Conservation (phyloP, 1,140 invertebrate genomes). For the Tetragnatha versicolor region DNA sequence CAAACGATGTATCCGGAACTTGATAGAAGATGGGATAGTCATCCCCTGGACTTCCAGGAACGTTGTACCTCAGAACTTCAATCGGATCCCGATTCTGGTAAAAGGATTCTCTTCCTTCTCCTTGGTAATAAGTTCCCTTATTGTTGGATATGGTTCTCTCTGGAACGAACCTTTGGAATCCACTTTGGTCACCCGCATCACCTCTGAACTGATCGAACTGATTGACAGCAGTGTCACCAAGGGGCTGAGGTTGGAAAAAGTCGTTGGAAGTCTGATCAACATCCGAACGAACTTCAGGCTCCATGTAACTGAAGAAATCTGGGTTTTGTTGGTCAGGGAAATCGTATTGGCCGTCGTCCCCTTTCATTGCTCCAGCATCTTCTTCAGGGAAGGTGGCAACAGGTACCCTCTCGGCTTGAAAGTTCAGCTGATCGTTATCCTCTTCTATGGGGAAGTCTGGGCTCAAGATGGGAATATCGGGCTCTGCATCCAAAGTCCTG, state of each 20-base stretch:
- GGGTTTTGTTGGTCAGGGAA: too few relatives aligned
- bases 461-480: too few relatives aligned
- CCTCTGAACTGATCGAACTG: background rate
- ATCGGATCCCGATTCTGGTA: background rate
- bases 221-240: background rate
- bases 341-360: too few relatives aligned
- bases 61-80: constrained; percentile 46
- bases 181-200: background rate
- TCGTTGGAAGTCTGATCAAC: background rate
- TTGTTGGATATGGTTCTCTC: background rate
- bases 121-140: background rate
- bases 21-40: constrained; percentile 64
- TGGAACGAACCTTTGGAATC: background rate
- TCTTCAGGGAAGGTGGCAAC: too few relatives aligned
- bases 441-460: too few relatives aligned
- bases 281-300: too few relatives aligned
- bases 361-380: too few relatives aligned
- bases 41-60: constrained; percentile 63
- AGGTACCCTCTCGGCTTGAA: too few relatives aligned
- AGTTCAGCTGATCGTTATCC: too few relatives aligned
- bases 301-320: too few relatives aligned
- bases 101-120: background rate
- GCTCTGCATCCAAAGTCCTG: too few relatives aligned
- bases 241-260: background rate
- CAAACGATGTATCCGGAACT: constrained; percentile 64